A percentile compares a stretch with the other conserved stretches of the same genome.
Evolutionary conservation across 1,140 invertebrate genomes (phyloP).

Genomic region (Neodiprion lecontei): DNA sequence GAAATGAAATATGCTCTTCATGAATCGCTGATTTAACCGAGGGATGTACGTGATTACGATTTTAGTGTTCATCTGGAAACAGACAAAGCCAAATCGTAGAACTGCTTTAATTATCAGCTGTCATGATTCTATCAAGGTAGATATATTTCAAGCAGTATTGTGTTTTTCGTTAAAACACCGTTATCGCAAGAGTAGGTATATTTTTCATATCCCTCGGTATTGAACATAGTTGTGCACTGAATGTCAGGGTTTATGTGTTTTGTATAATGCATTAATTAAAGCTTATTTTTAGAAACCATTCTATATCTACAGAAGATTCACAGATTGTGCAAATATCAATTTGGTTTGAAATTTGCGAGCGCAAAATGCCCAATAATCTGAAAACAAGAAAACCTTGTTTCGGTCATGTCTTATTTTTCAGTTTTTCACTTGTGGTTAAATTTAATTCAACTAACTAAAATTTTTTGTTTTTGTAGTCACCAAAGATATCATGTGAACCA

Average conservation of each 20-base stretch:
- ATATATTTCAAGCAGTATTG: too few relatives aligned
- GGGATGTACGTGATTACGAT: background rate
- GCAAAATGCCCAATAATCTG: background rate
- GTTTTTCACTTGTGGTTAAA: background rate
- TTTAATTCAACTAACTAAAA: background rate
- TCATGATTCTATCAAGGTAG: too few relatives aligned
- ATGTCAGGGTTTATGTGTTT: too few relatives aligned
- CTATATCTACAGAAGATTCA: too few relatives aligned
- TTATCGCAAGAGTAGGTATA: too few relatives aligned
- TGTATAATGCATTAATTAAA: too few relatives aligned
- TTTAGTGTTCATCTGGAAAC: background rate
- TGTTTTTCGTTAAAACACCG: too few relatives aligned
- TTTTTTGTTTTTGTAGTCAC: background rate
- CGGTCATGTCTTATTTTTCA: background rate
- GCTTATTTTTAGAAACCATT: too few relatives aligned
- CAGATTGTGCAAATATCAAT: too few relatives aligned
- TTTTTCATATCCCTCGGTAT: too few relatives aligned
- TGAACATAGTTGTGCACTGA: too few relatives aligned
- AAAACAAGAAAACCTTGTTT: background rate
- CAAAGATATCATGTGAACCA: background rate
- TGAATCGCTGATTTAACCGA: background rate
- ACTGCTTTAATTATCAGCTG: background rate
- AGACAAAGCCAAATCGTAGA: conserved; percentile 2
- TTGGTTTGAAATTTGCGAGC: background rate
- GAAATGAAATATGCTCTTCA: background rate